A percentile compares a stretch with the other conserved stretches of the same genome.
Conservation (phyloP, 2,113 vertebrate species). For the Orientallactaga bullata region DNA sequence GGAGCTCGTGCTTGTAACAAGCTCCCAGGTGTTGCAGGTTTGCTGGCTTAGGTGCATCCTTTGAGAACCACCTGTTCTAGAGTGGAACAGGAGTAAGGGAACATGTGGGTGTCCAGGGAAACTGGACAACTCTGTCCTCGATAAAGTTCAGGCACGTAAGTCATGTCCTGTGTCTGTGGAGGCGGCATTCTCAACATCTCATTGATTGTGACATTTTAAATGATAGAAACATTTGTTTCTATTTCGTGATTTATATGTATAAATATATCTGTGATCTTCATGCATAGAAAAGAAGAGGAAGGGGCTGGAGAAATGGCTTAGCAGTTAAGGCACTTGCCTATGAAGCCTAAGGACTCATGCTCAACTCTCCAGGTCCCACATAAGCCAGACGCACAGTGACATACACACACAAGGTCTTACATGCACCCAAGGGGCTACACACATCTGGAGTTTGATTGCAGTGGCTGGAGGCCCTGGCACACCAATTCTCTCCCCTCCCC, state of each 20-base stretch:
- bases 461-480: no score
- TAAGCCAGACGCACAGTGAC: no score
- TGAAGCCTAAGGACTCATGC: no score
- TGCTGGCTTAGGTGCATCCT: neutral
- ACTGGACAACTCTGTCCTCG: neutral
- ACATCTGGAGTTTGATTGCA: no score
- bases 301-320: no score
- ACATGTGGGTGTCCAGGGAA: neutral
- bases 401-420: no score
- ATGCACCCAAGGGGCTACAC: no score
- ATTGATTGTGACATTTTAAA: neutral
- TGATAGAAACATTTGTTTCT: neutral
- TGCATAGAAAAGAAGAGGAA: no score
- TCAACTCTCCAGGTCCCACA: no score
- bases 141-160: neutral
- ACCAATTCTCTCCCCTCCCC: no score
- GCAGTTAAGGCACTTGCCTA: no score
- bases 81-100: neutral
- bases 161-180: neutral
- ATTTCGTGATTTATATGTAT: neutral
- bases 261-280: neutral
- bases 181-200: neutral
- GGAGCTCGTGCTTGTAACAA: neutral
- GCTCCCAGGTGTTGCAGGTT: no score
- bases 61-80: neutral